Base-by-base conservation (phyloP, 1,140 invertebrate genomes). In the Oncopodura yosiiana region DNA sequence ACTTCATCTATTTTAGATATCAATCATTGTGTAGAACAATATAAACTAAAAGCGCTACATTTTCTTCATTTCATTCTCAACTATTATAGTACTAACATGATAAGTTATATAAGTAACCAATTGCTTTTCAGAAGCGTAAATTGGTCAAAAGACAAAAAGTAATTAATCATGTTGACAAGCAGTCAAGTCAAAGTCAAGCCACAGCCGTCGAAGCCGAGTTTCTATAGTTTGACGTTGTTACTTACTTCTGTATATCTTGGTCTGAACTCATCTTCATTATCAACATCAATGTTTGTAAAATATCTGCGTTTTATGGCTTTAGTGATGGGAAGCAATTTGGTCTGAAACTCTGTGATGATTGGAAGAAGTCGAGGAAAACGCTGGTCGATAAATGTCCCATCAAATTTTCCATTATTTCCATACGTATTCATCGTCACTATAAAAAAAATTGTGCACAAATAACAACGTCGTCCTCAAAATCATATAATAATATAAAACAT, bases 371-470 rank as follows among this genome's bases (percentile, higher is more conserved):
- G 45, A 26, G 66, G 66, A 29, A 68, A 19, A 9, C 65, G 60
- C 38, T 67, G 60, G 43, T 67, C 65, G 43, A 68, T 57, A 53
- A 68, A 68, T 38, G 63, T 65, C 48, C 67, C 66, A 57, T 67
- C 66, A 59, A 66, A 68, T 18, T 54, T 56, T 11, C 66, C 66
- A 54, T 63, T 62, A 55, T 60, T 65, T n/a, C n/a, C n/a, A 49
- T 67, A 63, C 16, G 66, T 56, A 54, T 68, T 68, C 36, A 68
- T 34, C 11, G 66, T 68, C 18, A 68, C 66, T 66, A 23, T 49
- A 16, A 38, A 9, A 5, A 9, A 34, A 11, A n/a, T 11, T 9
- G n/a, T 34, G 9, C 32, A n/a, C 32, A n/a, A 34, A n/a, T 11
- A n/a, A 11, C 32, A n/a, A 11, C 9, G 9, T n/a, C 32, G 32